Evolutionary conservation across 2,113 vertebrate species (phyloP), one percentile per base, ranked within the genome.

Genomic region (Urocolius indicus): DNA sequence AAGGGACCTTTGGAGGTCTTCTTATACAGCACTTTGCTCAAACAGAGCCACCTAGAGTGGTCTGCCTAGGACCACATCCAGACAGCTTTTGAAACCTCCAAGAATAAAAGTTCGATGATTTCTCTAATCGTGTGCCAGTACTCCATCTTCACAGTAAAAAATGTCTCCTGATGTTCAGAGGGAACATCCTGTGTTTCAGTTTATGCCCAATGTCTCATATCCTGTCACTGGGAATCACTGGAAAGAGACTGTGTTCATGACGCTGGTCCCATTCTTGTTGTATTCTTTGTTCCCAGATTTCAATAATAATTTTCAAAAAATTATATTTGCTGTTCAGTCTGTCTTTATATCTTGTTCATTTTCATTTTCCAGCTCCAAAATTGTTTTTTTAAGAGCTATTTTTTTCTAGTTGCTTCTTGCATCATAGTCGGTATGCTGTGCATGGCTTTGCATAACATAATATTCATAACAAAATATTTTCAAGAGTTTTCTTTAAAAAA

Each of bases 1-100:
- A 73, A 48, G 6, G 11, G 9, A 24, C 10, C 23, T 59, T n/a
- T 32, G 11, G 10, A 57, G 7, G 12, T 29, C 9, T 19, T 29
- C 13, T 63, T 16, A 10, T n/a, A 12, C 29, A 62, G 7, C 3
- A 1, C 2, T 1, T 20, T 71, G 11, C 34, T 36, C 30, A 54
- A 59, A 23, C 18, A 62, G 7, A 6, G 10, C 4, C 0, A 3
- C 27, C 2, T 16, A 12, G 1, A 59, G 5, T 15, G n/a, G 6
- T 8, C 18, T 36, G 11, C 9, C 59, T 11, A 51, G 16, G 20
- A 38, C 1, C 7, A 11, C 5, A 22, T 13, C 13, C 26, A 62
- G 23, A 30, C 0, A 2, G 2, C 6, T 74, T 71, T 32, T 69
- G 9, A 26, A 68, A 9, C 73, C n/a, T 45, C 9, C 10, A 52